Conservation (phyloP, 2,797 vertebrate genomes). For the Dermochelys coriacea region DNA sequence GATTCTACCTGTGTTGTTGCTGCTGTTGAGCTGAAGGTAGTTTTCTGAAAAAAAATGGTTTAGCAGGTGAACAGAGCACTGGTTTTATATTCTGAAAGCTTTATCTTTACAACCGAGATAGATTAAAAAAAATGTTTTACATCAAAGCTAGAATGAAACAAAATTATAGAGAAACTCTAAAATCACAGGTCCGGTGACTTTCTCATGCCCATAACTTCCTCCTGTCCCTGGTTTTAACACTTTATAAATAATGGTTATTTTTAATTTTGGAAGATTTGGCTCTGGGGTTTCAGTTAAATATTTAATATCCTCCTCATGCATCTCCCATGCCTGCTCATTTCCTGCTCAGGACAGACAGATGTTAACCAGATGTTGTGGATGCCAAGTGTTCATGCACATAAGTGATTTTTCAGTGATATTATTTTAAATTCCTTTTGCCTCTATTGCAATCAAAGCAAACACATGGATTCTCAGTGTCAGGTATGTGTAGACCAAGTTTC, state of each 20-base stretch:
- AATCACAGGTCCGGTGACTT: background rate
- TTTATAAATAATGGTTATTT: background rate
- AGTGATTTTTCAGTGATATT: background rate
- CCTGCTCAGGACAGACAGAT: background rate
- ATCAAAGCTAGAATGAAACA: background rate
- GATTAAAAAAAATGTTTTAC: background rate
- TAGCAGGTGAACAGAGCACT: fast-evolving
- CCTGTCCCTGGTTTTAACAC: background rate
- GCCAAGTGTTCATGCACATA: background rate
- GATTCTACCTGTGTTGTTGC: background rate
- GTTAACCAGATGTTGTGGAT: background rate
- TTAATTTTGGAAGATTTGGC: background rate
- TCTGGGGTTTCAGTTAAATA: background rate
- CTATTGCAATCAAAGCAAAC: background rate
- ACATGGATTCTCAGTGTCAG: background rate
- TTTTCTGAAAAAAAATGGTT: background rate
- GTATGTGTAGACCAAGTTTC: background rate
- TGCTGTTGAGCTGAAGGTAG: background rate
- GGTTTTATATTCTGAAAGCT: background rate
- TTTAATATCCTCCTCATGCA: background rate
- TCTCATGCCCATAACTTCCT: background rate
- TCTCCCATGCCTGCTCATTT: background rate
- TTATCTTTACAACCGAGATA: background rate
- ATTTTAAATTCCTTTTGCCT: background rate
- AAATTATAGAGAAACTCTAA: background rate